phyloP scores from a whole-genome alignment of 2,797 vertebrate species.

The Cyprinella venusta region DNA sequence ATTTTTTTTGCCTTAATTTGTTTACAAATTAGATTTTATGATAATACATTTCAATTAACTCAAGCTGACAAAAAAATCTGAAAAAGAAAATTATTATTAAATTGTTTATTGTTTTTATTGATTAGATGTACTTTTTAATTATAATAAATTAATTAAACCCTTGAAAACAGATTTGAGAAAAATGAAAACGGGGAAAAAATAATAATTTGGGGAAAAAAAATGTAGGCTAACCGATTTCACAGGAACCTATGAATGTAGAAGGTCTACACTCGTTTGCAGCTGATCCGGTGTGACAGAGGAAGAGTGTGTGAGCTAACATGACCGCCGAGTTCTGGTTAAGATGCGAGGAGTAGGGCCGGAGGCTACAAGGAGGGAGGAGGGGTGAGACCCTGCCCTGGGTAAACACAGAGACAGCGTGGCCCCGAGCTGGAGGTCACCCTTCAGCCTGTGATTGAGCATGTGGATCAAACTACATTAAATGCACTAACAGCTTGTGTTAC shows the following conservation, averaged over 20 bases:
- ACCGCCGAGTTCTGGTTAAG: constrained; percentile 1
- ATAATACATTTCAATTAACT: neutral
- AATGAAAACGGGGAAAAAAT: neutral
- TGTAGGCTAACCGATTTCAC: neutral
- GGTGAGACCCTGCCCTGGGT: constrained; percentile 11
- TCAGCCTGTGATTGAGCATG: constrained; percentile 48
- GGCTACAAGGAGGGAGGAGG: neutral
- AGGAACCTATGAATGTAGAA: neutral
- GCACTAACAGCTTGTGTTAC: constrained; percentile 58
- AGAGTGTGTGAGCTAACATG: neutral
- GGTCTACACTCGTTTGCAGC: neutral
- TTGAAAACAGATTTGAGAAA: neutral
- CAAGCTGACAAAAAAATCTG: neutral
- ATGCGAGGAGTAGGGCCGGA: neutral
- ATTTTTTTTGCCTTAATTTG: neutral
- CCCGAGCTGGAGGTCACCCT: constrained; percentile 53
- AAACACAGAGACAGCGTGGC: constrained; percentile 35
- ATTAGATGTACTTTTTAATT: neutral
- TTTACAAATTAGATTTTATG: too few relatives aligned
- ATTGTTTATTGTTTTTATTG: neutral
- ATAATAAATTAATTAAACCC: neutral
- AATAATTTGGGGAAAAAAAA: neutral
- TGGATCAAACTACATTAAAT: constrained; percentile 54
- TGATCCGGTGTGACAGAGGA: neutral
- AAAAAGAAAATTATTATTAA: neutral